These are phyloP conservation scores for Tetrax tetrax DNA, from an alignment of 2,113 vertebrate genomes.

Conservation along the genomic window DNA sequence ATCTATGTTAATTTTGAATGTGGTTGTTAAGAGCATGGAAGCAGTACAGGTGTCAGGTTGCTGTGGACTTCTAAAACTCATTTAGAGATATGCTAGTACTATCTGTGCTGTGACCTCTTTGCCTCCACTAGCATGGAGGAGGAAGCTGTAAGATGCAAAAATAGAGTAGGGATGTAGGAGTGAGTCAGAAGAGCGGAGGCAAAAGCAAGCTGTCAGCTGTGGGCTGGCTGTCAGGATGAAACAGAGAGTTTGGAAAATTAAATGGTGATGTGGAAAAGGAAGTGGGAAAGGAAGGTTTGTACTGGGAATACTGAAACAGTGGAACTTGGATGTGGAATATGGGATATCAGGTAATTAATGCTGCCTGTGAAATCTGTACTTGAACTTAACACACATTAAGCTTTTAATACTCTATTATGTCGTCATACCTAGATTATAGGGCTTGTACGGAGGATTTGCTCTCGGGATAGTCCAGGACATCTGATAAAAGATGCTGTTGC, in stretches of 20 bases:
- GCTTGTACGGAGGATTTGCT: background rate
- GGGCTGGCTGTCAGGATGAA: constrained; percentile 43
- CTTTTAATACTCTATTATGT: constrained; percentile 17
- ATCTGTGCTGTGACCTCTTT: constrained; percentile 3
- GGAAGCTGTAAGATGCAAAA: constrained; percentile 24
- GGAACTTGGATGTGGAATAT: background rate
- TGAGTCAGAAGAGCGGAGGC: constrained; percentile 48
- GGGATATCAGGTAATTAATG: background rate
- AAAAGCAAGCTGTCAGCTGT: constrained; percentile 49
- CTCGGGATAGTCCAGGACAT: background rate
- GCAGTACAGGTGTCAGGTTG: background rate
- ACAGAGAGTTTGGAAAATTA: constrained; percentile 27
- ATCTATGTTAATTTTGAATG: background rate
- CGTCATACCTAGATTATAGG: background rate
- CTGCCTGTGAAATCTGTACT: background rate
- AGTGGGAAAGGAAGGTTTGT: background rate
- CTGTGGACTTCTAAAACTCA: background rate
- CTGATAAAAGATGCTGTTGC: background rate
- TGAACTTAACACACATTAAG: background rate
- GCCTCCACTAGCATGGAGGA: background rate
- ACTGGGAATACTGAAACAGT: background rate
- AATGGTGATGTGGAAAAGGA: background rate
- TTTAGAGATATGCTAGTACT: background rate
- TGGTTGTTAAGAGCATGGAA: background rate
- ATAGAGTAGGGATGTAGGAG: constrained; percentile 17